phyloP scores from a whole-genome alignment of 92 coral and sea anemone genomes.

The Epizoanthus fatuus region DNA sequence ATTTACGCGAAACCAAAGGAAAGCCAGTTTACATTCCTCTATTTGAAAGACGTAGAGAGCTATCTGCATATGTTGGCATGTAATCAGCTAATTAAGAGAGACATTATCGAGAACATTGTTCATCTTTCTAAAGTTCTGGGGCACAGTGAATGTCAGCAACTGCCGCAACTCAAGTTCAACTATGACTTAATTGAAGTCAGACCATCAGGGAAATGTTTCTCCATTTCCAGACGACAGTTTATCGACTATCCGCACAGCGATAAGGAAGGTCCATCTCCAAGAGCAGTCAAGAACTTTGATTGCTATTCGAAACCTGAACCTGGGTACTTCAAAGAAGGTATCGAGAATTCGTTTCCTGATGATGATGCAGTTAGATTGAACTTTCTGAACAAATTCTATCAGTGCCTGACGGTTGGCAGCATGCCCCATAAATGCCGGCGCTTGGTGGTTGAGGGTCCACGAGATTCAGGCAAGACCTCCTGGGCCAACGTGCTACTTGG shows the following conservation, averaged over 20 bases:
- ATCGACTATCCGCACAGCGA: background rate
- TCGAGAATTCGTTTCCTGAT: background rate
- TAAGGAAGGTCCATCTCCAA: conserved; percentile 14
- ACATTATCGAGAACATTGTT: background rate
- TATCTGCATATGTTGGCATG: conserved; percentile 9
- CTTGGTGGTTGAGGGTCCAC: conserved; percentile 26
- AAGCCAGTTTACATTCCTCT: background rate
- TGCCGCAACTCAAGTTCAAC: conserved; percentile 18
- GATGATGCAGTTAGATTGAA: conserved; percentile 12
- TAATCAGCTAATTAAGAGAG: background rate
- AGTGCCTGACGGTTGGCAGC: background rate
- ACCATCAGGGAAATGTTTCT: conserved; percentile 7
- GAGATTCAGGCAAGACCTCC: conserved; percentile 34
- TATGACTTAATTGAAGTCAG: conserved; percentile 17
- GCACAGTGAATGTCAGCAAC: conserved; percentile 1
- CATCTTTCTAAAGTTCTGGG: background rate
- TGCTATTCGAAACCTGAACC: conserved; percentile 4
- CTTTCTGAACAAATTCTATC: conserved; percentile 42
- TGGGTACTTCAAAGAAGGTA: conserved; percentile 12
- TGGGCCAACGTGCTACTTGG: conserved; percentile 27
- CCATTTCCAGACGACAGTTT: background rate
- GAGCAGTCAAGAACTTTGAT: conserved; percentile 19
- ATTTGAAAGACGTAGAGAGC: background rate
- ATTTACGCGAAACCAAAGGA: no score
- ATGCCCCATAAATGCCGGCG: conserved; percentile 42